A percentile compares a stretch with the other conserved stretches of the same genome.
Evolutionary conservation across 37 sponge, comb jelly and placozoan species (phyloP).

Genomic region (Lycopodina hypogea): DNA sequence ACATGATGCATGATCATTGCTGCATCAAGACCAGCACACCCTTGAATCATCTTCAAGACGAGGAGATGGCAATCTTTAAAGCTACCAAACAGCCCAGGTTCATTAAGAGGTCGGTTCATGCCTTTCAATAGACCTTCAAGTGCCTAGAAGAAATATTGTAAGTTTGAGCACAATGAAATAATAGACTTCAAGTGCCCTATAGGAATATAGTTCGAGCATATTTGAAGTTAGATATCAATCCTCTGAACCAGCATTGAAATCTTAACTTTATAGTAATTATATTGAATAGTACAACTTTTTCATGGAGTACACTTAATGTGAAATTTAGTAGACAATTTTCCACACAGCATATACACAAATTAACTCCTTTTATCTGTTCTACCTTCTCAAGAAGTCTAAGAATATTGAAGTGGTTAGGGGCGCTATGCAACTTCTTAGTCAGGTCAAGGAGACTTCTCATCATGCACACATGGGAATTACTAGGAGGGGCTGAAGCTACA

Average conservation of each 20-base stretch:
- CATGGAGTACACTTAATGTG: too few relatives aligned
- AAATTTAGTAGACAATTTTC: too few relatives aligned
- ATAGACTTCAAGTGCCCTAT: constrained; percentile 71
- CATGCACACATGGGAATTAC: constrained; percentile 71
- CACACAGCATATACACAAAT: too few relatives aligned
- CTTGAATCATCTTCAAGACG: constrained; percentile 73
- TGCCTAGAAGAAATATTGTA: too few relatives aligned
- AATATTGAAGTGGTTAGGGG: constrained; percentile 57
- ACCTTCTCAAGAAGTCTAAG: constrained; percentile 83
- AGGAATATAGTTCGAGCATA: not conserved
- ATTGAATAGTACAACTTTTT: too few relatives aligned
- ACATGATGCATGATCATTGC: constrained; percentile 34
- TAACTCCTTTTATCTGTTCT: too few relatives aligned
- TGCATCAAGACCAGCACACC: constrained; percentile 43
- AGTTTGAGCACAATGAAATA: too few relatives aligned
- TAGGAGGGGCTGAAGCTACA: constrained; percentile 46
- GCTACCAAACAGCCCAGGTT: constrained; percentile 80
- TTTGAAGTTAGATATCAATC: too few relatives aligned
- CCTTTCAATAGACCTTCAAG: constrained; percentile 90
- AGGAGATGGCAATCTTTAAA: constrained; percentile 85
- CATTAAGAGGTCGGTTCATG: constrained; percentile 83
- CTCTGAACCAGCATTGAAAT: too few relatives aligned
- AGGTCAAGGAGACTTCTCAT: constrained; percentile 74
- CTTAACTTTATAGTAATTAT: too few relatives aligned
- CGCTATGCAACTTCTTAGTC: constrained; percentile 62